phyloP scores from a whole-genome alignment of 2,113 vertebrate species.

The Notothenia coriiceps region DNA sequence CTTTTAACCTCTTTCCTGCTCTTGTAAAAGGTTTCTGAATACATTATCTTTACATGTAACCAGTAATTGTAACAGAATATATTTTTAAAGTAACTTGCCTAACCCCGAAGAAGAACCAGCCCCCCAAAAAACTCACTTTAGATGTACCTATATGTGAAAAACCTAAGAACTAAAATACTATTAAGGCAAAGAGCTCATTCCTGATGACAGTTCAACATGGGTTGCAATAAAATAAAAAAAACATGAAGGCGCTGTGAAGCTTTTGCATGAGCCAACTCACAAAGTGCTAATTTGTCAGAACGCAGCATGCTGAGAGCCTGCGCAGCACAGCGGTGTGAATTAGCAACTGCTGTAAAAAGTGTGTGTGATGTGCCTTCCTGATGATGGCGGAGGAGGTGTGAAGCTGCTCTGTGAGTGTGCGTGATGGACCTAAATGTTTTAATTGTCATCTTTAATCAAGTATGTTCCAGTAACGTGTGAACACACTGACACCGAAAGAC shows the following conservation, averaged over 20 bases:
- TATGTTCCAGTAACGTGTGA: background rate
- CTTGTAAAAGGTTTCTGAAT: no score
- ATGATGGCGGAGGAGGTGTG: constrained; percentile 6
- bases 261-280: constrained; percentile 39
- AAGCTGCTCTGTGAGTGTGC: background rate
- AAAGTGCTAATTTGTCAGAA: constrained; percentile 54
- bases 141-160: background rate
- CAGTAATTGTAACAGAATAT: no score
- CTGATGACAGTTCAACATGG: constrained; percentile 41
- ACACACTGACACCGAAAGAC: background rate
- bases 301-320: constrained; percentile 31
- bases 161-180: background rate
- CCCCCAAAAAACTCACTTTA: background rate
- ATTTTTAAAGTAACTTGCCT: no score
- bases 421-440: background rate
- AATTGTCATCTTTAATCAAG: background rate
- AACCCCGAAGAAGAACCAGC: background rate
- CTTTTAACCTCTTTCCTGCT: no score
- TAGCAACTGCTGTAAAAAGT: constrained; percentile 41
- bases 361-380: constrained; percentile 7
- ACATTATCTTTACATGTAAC: no score
- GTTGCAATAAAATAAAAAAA: constrained; percentile 17
- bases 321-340: constrained; percentile 43
- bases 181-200: background rate
- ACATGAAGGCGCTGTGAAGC: constrained; percentile 30